Percentiles rank a stretch among this genome's conserved stretches.
phyloP scores from a whole-genome alignment of 2,113 vertebrate species.

The Myrmecobius fasciatus region DNA sequence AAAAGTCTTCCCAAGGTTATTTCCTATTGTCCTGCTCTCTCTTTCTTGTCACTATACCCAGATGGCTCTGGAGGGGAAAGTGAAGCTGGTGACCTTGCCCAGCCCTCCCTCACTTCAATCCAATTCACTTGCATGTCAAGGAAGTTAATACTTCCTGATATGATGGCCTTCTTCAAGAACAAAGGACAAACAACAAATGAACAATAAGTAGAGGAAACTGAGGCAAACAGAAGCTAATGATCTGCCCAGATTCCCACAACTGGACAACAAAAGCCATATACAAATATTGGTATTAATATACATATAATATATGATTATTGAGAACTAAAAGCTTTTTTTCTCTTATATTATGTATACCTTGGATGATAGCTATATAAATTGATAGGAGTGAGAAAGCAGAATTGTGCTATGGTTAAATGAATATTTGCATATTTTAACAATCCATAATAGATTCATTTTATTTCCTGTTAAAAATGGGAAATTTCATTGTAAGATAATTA shows the following conservation, averaged over 20 bases:
- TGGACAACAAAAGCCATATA: not conserved
- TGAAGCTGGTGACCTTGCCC: not conserved
- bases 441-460: not conserved
- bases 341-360: not conserved
- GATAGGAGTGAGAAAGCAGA: not conserved
- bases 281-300: not conserved
- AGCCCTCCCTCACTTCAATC: not conserved
- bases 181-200: not conserved
- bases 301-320: not conserved
- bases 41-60: not conserved
- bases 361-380: not conserved
- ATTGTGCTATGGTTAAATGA: not conserved
- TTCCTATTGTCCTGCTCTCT: not conserved
- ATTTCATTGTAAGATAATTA: not conserved
- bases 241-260: not conserved
- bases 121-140: not conserved
- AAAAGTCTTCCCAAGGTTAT: not conserved
- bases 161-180: not conserved
- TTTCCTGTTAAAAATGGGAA: slow-evolving; percentile 39
- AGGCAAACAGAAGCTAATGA: not conserved
- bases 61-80: not conserved
- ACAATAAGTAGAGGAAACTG: not conserved
- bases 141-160: not conserved
- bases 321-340: not conserved
- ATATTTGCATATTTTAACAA: not conserved